These are phyloP conservation scores for Lasioglossum villosulum DNA, from an alignment of 2,888 invertebrate species.

Conservation along the genomic window DNA sequence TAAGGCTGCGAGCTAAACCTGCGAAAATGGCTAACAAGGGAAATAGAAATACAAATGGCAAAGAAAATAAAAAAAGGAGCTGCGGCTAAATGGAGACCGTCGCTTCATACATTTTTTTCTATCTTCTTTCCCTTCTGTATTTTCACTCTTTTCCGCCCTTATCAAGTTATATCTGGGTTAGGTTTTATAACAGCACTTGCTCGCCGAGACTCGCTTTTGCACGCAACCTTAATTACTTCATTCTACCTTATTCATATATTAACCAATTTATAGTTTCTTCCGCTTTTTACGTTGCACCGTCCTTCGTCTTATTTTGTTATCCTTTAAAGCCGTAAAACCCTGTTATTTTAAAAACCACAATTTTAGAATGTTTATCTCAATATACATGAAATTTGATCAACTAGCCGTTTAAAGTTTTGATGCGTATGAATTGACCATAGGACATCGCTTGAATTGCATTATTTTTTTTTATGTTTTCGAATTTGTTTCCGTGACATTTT, in stretches of 20 bases:
- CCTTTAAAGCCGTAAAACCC: background rate
- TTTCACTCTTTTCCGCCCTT: background rate
- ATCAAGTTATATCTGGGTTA: slow-evolving; percentile 5
- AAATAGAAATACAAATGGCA: slow-evolving; percentile 5
- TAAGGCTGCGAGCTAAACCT: background rate
- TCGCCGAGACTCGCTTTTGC: background rate
- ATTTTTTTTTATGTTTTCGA: no score
- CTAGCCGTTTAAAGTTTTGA: no score
- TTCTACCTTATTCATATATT: background rate
- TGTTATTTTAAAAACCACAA: background rate
- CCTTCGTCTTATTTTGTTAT: background rate
- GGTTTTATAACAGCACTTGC: slow-evolving; percentile 7
- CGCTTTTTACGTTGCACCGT: background rate
- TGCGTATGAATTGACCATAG: no score
- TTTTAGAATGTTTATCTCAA: background rate
- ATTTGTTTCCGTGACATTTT: no score
- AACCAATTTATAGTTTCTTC: background rate
- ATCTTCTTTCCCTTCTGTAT: background rate
- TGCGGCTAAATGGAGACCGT: background rate
- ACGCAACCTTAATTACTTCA: slow-evolving; percentile 6
- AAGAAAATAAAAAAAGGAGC: background rate
- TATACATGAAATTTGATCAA: background rate
- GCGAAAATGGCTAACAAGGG: background rate
- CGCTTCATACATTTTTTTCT: background rate
- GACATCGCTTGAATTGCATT: no score